A percentile compares a stretch with the other conserved stretches of the same genome.
phyloP scores from a whole-genome alignment of 2,113 vertebrate species.

The Aspiorhynchus laticeps region DNA sequence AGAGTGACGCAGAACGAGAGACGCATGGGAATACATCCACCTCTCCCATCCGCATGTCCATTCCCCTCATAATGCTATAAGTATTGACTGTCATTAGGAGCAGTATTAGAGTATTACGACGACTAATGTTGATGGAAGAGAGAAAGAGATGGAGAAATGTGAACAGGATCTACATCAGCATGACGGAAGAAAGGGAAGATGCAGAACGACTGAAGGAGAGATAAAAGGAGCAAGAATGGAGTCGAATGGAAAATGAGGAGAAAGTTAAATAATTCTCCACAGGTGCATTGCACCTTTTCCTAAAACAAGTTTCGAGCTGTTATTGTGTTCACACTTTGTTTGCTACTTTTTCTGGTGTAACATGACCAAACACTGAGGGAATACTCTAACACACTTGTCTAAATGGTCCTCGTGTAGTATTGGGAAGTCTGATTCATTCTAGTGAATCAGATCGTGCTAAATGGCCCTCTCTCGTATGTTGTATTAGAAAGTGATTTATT shows the following conservation, averaged over 20 bases:
- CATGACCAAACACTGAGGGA: neutral
- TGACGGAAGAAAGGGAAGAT: constrained; percentile 6
- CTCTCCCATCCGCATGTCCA: constrained; percentile 25
- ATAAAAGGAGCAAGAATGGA: neutral
- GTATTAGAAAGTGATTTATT: neutral
- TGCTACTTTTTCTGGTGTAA: neutral
- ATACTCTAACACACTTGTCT: neutral
- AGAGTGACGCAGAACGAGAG: neutral
- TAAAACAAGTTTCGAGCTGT: neutral
- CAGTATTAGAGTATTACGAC: constrained; percentile 43
- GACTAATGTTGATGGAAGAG: constrained; percentile 48
- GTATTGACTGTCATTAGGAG: constrained; percentile 55
- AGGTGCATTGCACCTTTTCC: neutral
- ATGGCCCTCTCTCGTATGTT: neutral
- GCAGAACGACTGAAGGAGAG: neutral
- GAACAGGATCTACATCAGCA: neutral
- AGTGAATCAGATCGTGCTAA: neutral
- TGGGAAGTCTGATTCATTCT: neutral
- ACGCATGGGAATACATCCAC: constrained; percentile 36
- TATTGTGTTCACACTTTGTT: neutral
- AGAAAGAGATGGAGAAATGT: neutral
- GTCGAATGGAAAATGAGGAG: neutral
- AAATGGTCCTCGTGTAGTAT: neutral
- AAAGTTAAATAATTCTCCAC: neutral
- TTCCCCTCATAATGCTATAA: constrained; percentile 42